Base-by-base conservation (phyloP, 53 echinoderm and acorn worm genomes). In the Echinometra lucunter region DNA sequence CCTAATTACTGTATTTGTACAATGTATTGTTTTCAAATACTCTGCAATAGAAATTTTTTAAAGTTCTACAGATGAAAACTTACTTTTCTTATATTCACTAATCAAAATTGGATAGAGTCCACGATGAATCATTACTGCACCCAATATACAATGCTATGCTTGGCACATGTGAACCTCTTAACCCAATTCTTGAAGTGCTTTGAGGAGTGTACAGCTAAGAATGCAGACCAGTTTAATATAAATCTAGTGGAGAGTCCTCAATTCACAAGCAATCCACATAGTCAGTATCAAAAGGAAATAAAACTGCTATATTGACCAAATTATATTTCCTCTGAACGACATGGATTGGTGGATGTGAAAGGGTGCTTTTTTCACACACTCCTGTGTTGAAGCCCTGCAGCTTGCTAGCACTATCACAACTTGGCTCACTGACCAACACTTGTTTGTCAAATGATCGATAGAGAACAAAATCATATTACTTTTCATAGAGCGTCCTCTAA, bases 361-460 rank as follows among this genome's bases (percentile, higher is more conserved):
- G 32, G 34, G 69, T 69, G 32, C 30, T 32, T n/a, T 32, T 69
- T 69, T 69, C 69, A 69, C 67, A 67, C 69, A 32, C 34, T 34
- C 32, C 11, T 10, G 11, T 69, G 69, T 4, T 32, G 69, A 10
- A 69, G 69, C 69, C 69, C 30, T 13, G 69, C 69, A 69, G 69
- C 69, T 34, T 32, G 30, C 34, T 69, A 30, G 32, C 69, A 69
- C 69, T 3, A 69, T 69, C 69, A 69, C 69, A 34, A 69, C 69
- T 69, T 34, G 34, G 69, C 69, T 69, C 69, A 34, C 32, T 30
- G 19, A 69, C 69, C 69, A 69, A 30, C 69, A 32, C 69, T 69
- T 69, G 32, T 28, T 69, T 69, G 30, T 69, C 69, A 69, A 69
- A 69, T 69, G 69, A 69, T 69, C 69, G 34, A 69, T 69, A 69